Conservation (phyloP, 2,888 invertebrate genomes). For the Heteromyza rotundicornis region DNA sequence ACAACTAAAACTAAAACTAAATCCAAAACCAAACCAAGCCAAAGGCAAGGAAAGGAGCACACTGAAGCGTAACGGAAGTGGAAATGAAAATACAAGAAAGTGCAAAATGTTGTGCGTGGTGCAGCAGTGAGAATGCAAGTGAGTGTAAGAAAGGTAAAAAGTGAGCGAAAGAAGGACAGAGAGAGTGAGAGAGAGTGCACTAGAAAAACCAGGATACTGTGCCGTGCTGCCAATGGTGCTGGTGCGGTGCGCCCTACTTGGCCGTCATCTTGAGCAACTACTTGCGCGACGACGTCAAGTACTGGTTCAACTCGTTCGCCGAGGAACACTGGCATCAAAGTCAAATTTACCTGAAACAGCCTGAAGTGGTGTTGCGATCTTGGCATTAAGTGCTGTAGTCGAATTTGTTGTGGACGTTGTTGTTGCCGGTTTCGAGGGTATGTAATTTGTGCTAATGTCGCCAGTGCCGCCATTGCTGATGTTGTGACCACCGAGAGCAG, state of each 20-base stretch:
- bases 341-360: slow-evolving; percentile 46
- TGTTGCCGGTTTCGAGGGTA: not conserved
- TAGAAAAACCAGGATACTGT: not conserved
- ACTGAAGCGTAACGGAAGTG: not conserved
- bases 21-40: not conserved
- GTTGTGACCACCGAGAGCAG: slow-evolving; percentile 25
- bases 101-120: slow-evolving; percentile 4
- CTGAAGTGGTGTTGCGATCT: slow-evolving; percentile 46
- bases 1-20: too few species aligned
- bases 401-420: slow-evolving; percentile 41
- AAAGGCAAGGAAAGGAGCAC: not conserved
- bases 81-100: not conserved
- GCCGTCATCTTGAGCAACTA: not conserved
- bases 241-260: not conserved
- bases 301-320: too few species aligned
- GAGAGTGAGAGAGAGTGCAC: not conserved
- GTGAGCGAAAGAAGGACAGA: not conserved
- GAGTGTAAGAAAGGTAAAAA: not conserved
- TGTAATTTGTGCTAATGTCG: not conserved
- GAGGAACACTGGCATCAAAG: not conserved
- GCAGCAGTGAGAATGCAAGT: not conserved
- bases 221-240: not conserved
- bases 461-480: slow-evolving; percentile 48
- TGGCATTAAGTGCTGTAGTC: slow-evolving; percentile 48
- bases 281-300: not conserved